Evolutionary conservation across 2,888 invertebrate genomes (phyloP).

Genomic region (Drosophila gaucha): DNA sequence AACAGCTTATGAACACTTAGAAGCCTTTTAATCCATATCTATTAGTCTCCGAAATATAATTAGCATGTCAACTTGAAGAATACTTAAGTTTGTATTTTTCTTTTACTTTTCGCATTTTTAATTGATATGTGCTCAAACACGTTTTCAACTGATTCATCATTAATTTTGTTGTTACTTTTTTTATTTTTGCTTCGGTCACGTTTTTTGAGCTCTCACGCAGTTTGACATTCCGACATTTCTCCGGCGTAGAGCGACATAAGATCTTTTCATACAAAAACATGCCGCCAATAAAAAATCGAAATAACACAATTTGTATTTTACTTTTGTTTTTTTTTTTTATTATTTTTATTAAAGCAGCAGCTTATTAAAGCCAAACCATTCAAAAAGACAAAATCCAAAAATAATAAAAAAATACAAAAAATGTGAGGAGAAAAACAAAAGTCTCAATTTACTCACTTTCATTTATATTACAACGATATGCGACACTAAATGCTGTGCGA

Average conservation of each 20-base stretch:
- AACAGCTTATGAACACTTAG: too few relatives aligned
- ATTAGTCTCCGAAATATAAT: background rate
- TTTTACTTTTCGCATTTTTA: slow-evolving; percentile 6
- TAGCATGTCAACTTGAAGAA: background rate
- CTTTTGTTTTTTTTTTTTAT: slow-evolving; percentile 28
- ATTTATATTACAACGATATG: slow-evolving; percentile 80
- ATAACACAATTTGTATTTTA: slow-evolving; percentile 59
- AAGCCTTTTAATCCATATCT: background rate
- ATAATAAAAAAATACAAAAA: background rate
- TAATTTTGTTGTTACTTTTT: slow-evolving; percentile 3
- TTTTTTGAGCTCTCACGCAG: slow-evolving; percentile 36
- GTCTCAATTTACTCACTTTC: slow-evolving; percentile 68
- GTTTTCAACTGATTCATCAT: slow-evolving; percentile 44
- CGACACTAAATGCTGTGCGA: slow-evolving; percentile 72
- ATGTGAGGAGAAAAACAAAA: slow-evolving; percentile 33
- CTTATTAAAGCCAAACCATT: slow-evolving; percentile 75
- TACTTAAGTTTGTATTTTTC: too few relatives aligned
- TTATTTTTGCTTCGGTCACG: slow-evolving; percentile 44
- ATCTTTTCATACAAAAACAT: slow-evolving; percentile 37
- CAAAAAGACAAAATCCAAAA: slow-evolving; percentile 25
- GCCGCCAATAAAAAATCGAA: slow-evolving; percentile 65
- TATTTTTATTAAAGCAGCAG: slow-evolving; percentile 47
- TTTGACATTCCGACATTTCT: slow-evolving; percentile 40
- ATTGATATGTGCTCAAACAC: slow-evolving; percentile 48
- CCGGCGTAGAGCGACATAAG: slow-evolving; percentile 45